These are phyloP conservation scores for Hirundo rustica DNA, from an alignment of 2,797 vertebrate species.

Conservation along the genomic window DNA sequence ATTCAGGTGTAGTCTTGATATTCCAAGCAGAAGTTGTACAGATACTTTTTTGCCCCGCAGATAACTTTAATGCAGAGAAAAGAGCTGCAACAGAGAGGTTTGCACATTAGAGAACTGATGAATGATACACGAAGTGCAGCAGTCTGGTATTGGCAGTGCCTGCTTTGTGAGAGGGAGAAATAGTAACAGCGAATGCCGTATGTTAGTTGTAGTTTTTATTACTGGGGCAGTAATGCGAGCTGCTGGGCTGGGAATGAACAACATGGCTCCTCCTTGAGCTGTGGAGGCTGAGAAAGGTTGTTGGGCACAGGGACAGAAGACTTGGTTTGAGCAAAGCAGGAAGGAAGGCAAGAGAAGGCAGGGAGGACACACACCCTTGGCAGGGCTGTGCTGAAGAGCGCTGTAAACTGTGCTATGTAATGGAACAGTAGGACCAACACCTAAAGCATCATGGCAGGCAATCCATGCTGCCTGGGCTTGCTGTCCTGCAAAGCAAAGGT, in stretches of 20 bases:
- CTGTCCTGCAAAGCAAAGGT: neutral
- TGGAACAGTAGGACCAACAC: neutral
- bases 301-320: neutral
- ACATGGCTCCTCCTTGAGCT: neutral
- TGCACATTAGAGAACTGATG: conserved; percentile 19
- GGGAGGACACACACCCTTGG: neutral
- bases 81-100: conserved; percentile 21
- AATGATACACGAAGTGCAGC: conserved; percentile 38
- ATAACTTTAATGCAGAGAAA: conserved; percentile 20
- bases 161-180: conserved; percentile 5
- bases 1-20: neutral
- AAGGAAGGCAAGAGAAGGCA: neutral
- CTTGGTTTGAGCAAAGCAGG: neutral
- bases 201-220: neutral
- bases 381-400: neutral
- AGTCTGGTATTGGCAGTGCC: neutral
- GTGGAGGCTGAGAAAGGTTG: neutral
- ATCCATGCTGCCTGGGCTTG: neutral
- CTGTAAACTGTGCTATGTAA: neutral
- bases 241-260: neutral
- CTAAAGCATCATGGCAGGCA: fast-evolving
- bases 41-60: neutral
- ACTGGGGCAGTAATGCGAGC: neutral
- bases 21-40: neutral
- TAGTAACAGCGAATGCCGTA: neutral